These are phyloP conservation scores for Cyclopterus lumpus DNA, from an alignment of 2,797 vertebrate genomes.

Conservation along the genomic window DNA sequence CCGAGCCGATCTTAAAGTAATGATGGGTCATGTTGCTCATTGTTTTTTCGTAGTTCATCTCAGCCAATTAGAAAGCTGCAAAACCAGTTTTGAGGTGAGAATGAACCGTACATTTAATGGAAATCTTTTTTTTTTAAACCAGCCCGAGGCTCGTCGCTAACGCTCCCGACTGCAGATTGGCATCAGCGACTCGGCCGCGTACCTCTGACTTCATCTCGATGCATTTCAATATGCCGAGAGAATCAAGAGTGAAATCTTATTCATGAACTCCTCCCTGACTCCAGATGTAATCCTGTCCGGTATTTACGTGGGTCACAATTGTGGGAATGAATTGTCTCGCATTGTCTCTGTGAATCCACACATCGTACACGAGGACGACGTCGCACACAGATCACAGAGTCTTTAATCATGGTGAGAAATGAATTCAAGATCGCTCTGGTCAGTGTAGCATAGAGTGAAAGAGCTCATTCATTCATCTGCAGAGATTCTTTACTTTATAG, in stretches of 20 bases:
- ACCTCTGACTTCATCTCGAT: conserved; percentile 22
- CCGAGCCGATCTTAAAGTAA: background rate
- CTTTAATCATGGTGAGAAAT: conserved; percentile 68
- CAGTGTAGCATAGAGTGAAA: conserved; percentile 26
- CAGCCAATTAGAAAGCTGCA: background rate
- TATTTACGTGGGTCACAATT: conserved; percentile 54
- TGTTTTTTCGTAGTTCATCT: background rate
- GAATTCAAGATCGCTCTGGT: conserved; percentile 40
- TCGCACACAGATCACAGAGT: conserved; percentile 42
- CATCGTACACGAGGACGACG: conserved; percentile 28
- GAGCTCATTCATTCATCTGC: conserved; percentile 27
- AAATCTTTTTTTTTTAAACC: no score
- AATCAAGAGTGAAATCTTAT: conserved; percentile 71
- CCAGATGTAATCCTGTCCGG: conserved; percentile 53
- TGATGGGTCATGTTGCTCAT: background rate
- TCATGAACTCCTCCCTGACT: conserved; percentile 58
- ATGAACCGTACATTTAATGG: conserved; percentile 9
- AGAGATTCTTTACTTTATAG: conserved; percentile 45
- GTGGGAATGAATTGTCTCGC: conserved; percentile 37
- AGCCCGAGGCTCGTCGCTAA: background rate
- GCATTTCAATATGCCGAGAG: conserved; percentile 43
- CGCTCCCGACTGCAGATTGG: background rate
- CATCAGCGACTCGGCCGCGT: conserved; percentile 24
- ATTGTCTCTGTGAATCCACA: conserved; percentile 39
- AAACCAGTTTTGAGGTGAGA: background rate